Evolutionary conservation across 2,113 vertebrate genomes (phyloP).

Genomic region (Columbina picui): DNA sequence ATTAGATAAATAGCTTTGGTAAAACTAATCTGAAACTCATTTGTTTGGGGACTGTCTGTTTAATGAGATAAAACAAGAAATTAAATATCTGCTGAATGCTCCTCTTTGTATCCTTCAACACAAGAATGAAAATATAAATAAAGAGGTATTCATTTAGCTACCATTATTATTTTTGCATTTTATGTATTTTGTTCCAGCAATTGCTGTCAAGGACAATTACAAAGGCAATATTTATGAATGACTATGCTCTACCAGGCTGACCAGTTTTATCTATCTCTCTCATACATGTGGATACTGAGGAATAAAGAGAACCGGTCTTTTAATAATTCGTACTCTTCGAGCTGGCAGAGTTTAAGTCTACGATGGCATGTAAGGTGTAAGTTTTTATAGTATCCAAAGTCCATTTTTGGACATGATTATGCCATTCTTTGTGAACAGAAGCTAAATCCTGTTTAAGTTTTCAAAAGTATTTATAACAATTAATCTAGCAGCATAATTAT

Average conservation of each 20-base stretch:
- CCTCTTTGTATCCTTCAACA: neutral
- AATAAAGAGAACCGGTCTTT: neutral
- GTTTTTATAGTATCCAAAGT: neutral
- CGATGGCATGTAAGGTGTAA: neutral
- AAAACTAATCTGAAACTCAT: conserved; percentile 58
- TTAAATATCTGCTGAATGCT: conserved; percentile 37
- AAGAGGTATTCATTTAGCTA: conserved; percentile 8
- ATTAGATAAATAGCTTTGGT: conserved; percentile 59
- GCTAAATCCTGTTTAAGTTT: neutral
- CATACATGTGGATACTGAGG: neutral
- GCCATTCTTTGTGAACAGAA: neutral
- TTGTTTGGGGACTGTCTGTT: conserved; percentile 10
- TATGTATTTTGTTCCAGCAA: neutral
- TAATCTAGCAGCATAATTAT: neutral
- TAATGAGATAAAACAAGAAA: conserved; percentile 59
- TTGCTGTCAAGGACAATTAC: neutral
- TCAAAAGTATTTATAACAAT: neutral
- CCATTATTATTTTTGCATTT: neutral
- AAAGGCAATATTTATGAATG: neutral
- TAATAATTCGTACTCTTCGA: neutral
- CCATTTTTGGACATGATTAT: neutral
- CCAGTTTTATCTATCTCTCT: neutral
- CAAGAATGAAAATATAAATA: conserved; percentile 21
- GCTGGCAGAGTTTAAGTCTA: neutral
- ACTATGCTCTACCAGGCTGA: neutral